Base-by-base conservation (phyloP, 2,888 invertebrate genomes). In the Lottia gigantea region DNA sequence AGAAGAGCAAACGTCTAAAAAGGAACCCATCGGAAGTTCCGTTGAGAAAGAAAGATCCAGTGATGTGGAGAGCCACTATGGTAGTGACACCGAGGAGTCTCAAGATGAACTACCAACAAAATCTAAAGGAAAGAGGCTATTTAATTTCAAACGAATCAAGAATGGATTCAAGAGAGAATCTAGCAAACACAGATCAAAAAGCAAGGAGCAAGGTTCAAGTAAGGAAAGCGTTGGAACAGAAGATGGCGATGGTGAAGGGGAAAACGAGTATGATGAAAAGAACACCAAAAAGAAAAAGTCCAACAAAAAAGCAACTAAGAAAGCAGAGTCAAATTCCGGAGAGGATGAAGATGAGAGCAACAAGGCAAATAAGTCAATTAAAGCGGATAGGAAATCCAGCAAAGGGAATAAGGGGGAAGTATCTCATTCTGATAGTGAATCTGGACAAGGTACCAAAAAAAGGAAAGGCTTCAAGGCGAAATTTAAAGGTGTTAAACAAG, bases 71-170 rank as follows among this genome's bases (percentile, higher is more conserved):
- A 62, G 14, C 31, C 23, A 62, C 16, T n/a, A n/a, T n/a, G 62
- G 15, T 40, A 31, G 62, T 62, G 31, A n/a, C 16, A 45, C 26
- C 25, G 40, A 45, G n/a, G 31, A 40, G n/a, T n/a, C 40, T n/a
- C 40, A 67, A 31, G 62, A 45, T 62, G 25, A 62, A 40, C 26
- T 61, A 67, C 31, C 49, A 26, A 67, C 23, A 66, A 19, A 66
- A 25, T n/a, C n/a, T n/a, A 66, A 19, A 66, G 19, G 46, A 47
- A 46, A 45, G 45, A 55, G 45, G 40, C 46, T 25, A 40, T 66
- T 47, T 65, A 31, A 55, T 31, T 61, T 47, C 64, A 47, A 65
- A 47, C 62, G 63, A 64, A 47, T 64, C 26, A 46, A 26, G 47
- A 47, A 64, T 31, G 64, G 64, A 49, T 40, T 55, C 40, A 64